Evolutionary conservation across 2,113 vertebrate genomes (phyloP).

Genomic region (Xiphophorus couchianus): DNA sequence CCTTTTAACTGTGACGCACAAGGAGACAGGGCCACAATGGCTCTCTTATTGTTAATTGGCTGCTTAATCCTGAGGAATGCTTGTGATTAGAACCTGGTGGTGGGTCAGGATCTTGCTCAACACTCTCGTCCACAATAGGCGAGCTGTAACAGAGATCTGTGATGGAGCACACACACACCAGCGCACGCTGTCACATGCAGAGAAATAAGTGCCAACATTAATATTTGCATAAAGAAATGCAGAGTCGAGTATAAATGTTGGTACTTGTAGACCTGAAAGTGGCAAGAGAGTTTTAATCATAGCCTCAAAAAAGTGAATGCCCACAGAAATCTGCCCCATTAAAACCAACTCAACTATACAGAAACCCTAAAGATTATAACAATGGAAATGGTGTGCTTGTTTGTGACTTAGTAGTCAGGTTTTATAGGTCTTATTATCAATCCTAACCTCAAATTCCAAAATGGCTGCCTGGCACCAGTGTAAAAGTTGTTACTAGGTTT

Average conservation of each 20-base stretch:
- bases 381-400: not conserved
- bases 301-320: constrained; percentile 10
- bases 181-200: constrained; percentile 2
- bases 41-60: constrained; percentile 84
- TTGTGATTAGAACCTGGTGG: constrained; percentile 75
- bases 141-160: constrained; percentile 71
- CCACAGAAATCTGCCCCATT: constrained; percentile 14
- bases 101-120: constrained; percentile 79
- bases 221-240: constrained; percentile 26
- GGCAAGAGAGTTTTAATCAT: not conserved
- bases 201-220: constrained; percentile 30
- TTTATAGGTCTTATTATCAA: not conserved
- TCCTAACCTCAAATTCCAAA: not conserved
- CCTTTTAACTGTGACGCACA: constrained; percentile 75
- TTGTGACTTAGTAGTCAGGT: not conserved
- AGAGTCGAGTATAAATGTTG: constrained; percentile 7
- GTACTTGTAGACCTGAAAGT: not conserved
- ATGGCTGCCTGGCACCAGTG: not conserved
- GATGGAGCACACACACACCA: constrained; percentile 19
- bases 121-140: constrained; percentile 73
- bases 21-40: constrained; percentile 76
- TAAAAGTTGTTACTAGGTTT: not conserved
- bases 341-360: not conserved
- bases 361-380: not conserved
- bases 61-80: constrained; percentile 83